These are phyloP conservation scores for Biston stratarius DNA, from an alignment of 2,888 invertebrate genomes.

Conservation along the genomic window DNA sequence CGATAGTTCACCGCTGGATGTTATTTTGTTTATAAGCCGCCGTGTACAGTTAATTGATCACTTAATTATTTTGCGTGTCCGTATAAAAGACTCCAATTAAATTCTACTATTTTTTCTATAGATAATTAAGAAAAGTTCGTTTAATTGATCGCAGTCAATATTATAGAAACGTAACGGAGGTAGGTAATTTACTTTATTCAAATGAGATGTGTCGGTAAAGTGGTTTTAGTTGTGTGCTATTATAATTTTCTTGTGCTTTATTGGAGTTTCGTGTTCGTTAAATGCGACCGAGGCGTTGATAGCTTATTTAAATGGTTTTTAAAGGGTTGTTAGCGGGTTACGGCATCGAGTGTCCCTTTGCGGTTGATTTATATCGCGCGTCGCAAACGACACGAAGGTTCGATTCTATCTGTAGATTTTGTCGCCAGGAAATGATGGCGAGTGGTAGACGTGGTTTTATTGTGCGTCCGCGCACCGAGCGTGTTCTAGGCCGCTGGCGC, in stretches of 20 bases:
- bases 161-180: constrained; percentile 68
- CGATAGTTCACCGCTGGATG: constrained; percentile 69
- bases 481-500: constrained; percentile 75
- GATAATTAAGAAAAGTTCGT: constrained; percentile 82
- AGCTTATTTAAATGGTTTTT: constrained; percentile 78
- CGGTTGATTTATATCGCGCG: constrained; percentile 76
- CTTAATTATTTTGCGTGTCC: constrained; percentile 84
- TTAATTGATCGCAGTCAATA: constrained; percentile 79
- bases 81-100: constrained; percentile 80
- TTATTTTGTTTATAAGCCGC: constrained; percentile 67
- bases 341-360: constrained; percentile 50
- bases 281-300: constrained; percentile 65
- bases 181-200: constrained; percentile 82
- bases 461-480: constrained; percentile 66
- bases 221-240: constrained; percentile 80
- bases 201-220: constrained; percentile 78
- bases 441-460: constrained; percentile 68
- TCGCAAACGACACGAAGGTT: constrained; percentile 68
- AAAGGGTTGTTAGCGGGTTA: constrained; percentile 62
- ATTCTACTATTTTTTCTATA: constrained; percentile 80
- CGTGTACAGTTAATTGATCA: constrained; percentile 81
- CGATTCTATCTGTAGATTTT: constrained; percentile 81
- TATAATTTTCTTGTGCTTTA: constrained; percentile 83
- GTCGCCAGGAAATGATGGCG: constrained; percentile 82
- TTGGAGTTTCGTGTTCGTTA: constrained; percentile 82